Evolutionary conservation across 2,888 invertebrate species (phyloP).

Genomic region (Athalia circularis): DNA sequence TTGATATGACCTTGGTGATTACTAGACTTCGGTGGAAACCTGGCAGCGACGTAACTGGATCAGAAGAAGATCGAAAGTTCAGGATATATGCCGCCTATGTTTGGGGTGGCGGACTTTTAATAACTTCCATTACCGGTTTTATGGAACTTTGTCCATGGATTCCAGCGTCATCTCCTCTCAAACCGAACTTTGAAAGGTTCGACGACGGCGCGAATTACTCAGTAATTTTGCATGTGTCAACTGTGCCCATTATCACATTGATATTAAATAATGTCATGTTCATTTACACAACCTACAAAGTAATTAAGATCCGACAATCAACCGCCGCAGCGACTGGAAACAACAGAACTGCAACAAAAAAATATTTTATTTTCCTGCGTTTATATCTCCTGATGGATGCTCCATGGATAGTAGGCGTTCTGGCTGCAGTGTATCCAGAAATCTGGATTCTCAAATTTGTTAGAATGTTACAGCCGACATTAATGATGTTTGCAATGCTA

Average conservation of each 20-base stretch:
- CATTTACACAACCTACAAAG: constrained; percentile 60
- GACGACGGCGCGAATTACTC: constrained; percentile 48
- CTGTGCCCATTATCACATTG: constrained; percentile 56
- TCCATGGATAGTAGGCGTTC: constrained; percentile 62
- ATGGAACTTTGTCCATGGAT: constrained; percentile 61
- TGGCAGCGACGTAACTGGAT: constrained; percentile 51
- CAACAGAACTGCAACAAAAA: constrained; percentile 56
- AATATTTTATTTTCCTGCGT: constrained; percentile 60
- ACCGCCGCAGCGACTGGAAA: constrained; percentile 54
- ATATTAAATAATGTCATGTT: constrained; percentile 58
- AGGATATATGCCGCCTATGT: constrained; percentile 54
- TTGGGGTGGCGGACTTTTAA: constrained; percentile 55
- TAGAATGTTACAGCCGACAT: constrained; percentile 63
- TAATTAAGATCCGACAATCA: constrained; percentile 57
- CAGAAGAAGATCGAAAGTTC: constrained; percentile 61
- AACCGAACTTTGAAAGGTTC: constrained; percentile 62
- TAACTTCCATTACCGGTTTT: constrained; percentile 57
- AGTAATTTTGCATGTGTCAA: constrained; percentile 56
- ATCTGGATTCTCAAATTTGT: constrained; percentile 66
- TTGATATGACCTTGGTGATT: constrained; percentile 66
- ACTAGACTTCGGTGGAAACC: constrained; percentile 65
- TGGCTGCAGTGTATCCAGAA: constrained; percentile 61
- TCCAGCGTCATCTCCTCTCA: constrained; percentile 56
- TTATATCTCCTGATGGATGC: constrained; percentile 64
- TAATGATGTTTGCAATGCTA: constrained; percentile 62